Conservation (phyloP, 2,113 vertebrate species). For the Scomber japonicus region DNA sequence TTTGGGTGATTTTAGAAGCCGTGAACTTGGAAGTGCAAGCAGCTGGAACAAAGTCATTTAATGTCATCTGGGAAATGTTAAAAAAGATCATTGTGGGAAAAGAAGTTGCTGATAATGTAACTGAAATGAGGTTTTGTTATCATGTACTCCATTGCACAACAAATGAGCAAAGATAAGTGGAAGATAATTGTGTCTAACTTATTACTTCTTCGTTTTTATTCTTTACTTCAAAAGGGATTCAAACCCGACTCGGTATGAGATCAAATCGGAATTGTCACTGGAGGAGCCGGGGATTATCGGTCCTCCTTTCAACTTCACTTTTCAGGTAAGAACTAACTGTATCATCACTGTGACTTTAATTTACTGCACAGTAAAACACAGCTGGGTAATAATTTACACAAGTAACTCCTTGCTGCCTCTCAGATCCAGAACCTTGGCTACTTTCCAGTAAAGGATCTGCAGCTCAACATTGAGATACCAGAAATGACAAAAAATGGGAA, state of each 20-base stretch:
- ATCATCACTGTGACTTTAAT: neutral
- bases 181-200: neutral
- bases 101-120: neutral
- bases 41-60: neutral
- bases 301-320: slow-evolving; percentile 89
- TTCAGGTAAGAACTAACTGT: slow-evolving; percentile 80
- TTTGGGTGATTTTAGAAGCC: neutral
- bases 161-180: neutral
- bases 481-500: slow-evolving; percentile 89
- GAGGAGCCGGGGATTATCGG: slow-evolving; percentile 84
- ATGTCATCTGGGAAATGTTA: neutral
- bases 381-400: neutral
- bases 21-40: neutral
- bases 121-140: neutral
- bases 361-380: neutral
- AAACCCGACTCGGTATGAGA: slow-evolving; percentile 89
- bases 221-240: slow-evolving; percentile 84
- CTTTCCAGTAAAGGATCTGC: slow-evolving; percentile 89
- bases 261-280: slow-evolving; percentile 88
- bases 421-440: slow-evolving; percentile 95
- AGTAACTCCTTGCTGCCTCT: slow-evolving; percentile 8
- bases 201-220: slow-evolving; percentile 6
- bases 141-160: neutral
- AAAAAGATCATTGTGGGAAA: slow-evolving; percentile 7
- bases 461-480: slow-evolving; percentile 89